Evolutionary conservation across 2,888 invertebrate species (phyloP).

Genomic region (Calliphora vomitoria): DNA sequence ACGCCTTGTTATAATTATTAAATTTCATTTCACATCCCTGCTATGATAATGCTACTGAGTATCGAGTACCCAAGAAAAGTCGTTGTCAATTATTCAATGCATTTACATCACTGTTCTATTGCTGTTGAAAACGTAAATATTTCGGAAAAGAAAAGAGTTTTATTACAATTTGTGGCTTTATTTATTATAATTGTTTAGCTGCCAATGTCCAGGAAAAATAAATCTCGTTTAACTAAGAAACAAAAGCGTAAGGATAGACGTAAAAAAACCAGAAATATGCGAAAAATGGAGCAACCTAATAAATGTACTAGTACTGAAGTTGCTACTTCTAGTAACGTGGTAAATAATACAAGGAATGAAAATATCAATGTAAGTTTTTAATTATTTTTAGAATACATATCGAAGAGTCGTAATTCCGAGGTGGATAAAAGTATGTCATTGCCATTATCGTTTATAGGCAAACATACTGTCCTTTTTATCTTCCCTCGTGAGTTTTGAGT

Average conservation of each 20-base stretch:
- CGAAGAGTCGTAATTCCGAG: too few species aligned
- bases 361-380: conserved; percentile 17
- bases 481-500: too few species aligned
- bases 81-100: too few species aligned
- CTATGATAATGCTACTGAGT: too few species aligned
- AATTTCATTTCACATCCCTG: too few species aligned
- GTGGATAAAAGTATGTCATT: neutral
- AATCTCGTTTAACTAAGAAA: conserved; percentile 27
- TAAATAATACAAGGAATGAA: conserved; percentile 14
- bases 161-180: neutral
- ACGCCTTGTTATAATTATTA: too few species aligned
- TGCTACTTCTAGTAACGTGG: neutral
- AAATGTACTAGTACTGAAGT: neutral
- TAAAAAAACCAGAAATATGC: conserved; percentile 6
- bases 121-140: neutral
- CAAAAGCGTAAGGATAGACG: conserved; percentile 45
- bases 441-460: too few species aligned
- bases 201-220: conserved; percentile 57
- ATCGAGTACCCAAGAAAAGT: too few species aligned
- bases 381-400: neutral
- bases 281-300: neutral
- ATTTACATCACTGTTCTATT: too few species aligned
- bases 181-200: neutral
- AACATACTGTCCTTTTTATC: too few species aligned
- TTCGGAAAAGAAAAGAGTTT: neutral